Percentiles rank a stretch among this genome's conserved stretches.
phyloP scores from a whole-genome alignment of 35 echinoderm and acorn worm species.

The Apostichopus parvimensis region DNA sequence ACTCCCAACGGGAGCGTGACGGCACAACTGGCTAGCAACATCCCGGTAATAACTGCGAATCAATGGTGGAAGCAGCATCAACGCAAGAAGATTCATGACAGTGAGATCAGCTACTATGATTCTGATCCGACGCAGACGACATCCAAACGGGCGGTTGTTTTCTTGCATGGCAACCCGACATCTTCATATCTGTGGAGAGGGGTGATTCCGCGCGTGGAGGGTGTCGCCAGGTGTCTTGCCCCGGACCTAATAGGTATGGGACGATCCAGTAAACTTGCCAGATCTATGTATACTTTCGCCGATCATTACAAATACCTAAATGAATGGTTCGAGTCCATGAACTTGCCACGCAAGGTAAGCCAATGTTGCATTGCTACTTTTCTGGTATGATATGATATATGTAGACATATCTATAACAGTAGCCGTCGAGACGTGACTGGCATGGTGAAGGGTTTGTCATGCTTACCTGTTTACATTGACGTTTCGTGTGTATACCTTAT shows the following conservation, averaged over 20 bases:
- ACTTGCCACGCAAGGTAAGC: slow-evolving; percentile 49
- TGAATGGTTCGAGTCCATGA: slow-evolving; percentile 43
- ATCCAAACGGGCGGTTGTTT: slow-evolving; percentile 27
- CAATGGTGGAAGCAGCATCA: slow-evolving; percentile 36
- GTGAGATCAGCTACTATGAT: slow-evolving; percentile 59
- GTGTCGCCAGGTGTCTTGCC: slow-evolving; percentile 49
- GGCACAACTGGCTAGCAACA: neutral
- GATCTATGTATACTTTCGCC: slow-evolving; percentile 39
- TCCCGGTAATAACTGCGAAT: neutral
- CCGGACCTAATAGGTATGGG: slow-evolving; percentile 66
- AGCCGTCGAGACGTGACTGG: no score
- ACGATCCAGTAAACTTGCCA: slow-evolving; percentile 34
- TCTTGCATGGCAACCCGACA: slow-evolving; percentile 63
- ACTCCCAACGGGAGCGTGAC: neutral
- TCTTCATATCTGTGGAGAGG: slow-evolving; percentile 63
- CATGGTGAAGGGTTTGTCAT: no score
- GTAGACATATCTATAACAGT: no score
- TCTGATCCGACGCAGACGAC: slow-evolving; percentile 16
- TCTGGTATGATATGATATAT: no score
- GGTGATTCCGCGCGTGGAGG: slow-evolving; percentile 55
- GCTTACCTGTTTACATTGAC: no score
- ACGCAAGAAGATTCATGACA: neutral
- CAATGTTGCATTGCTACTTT: neutral
- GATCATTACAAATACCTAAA: slow-evolving; percentile 59
- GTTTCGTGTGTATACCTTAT: no score